phyloP scores from a whole-genome alignment of 2,888 invertebrate genomes.

The Ganaspis brasiliensis region DNA sequence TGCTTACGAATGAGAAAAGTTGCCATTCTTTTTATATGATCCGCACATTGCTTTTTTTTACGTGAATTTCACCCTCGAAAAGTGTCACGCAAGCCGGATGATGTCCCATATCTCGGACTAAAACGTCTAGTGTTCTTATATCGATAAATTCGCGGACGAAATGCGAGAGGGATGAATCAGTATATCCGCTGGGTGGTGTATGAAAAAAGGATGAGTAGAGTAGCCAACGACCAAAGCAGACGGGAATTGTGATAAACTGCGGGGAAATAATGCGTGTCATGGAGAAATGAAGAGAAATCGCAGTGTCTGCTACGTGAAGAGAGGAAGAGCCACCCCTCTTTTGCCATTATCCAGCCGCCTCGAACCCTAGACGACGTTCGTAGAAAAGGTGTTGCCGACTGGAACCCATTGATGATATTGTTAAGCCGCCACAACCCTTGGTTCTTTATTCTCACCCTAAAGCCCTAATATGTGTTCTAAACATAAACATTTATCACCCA shows the following conservation, averaged over 20 bases:
- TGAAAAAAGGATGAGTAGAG: constrained; percentile 50
- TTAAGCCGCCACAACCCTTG: constrained; percentile 46
- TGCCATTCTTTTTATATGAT: background rate
- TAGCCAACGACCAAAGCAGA: constrained; percentile 54
- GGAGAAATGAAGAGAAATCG: constrained; percentile 72
- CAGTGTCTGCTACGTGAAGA: constrained; percentile 38
- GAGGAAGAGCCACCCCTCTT: constrained; percentile 24
- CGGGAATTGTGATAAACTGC: constrained; percentile 72
- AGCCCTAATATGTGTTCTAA: constrained; percentile 3
- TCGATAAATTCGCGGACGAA: constrained; percentile 34
- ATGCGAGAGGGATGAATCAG: constrained; percentile 25
- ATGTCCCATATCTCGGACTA: background rate
- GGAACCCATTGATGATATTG: constrained; percentile 55
- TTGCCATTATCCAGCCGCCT: constrained; percentile 36
- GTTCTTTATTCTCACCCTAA: constrained; percentile 11
- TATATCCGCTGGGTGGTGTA: constrained; percentile 24
- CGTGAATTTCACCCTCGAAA: background rate
- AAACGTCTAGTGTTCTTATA: constrained; percentile 29
- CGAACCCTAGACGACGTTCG: constrained; percentile 15
- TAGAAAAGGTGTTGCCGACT: constrained; percentile 54
- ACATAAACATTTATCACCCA: constrained; percentile 10
- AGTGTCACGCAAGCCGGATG: constrained; percentile 6
- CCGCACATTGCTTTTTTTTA: background rate
- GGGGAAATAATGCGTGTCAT: constrained; percentile 69
- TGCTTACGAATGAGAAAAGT: background rate